These are phyloP conservation scores for Styela plicata DNA, from an alignment of 23 tunicate species.

Conservation along the genomic window DNA sequence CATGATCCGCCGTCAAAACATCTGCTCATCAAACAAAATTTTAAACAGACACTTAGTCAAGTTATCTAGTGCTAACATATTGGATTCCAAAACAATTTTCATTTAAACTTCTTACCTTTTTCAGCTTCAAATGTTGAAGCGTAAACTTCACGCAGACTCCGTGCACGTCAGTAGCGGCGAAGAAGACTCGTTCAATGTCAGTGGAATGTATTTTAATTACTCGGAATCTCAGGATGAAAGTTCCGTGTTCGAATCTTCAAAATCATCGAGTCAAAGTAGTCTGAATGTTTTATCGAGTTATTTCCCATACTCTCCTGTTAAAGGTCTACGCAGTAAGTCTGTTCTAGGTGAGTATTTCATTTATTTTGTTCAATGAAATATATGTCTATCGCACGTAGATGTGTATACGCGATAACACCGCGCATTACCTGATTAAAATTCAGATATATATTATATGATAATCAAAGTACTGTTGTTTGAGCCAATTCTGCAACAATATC, in stretches of 20 bases:
- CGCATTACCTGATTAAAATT: no score
- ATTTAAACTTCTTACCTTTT: no score
- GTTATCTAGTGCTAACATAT: no score
- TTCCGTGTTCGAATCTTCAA: neutral
- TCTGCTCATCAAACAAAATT: no score
- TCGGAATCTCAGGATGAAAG: conserved; percentile 1
- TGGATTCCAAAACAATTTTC: no score
- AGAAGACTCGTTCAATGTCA: conserved; percentile 4
- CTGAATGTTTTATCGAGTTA: conserved; percentile 38
- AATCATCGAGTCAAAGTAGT: neutral
- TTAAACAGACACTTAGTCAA: no score
- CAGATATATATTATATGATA: no score
- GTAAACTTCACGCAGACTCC: neutral
- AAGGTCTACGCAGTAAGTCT: conserved; percentile 27
- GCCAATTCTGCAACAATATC: no score
- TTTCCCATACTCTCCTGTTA: conserved; percentile 49
- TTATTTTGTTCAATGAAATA: neutral
- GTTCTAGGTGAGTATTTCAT: conserved; percentile 30
- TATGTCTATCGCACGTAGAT: no score
- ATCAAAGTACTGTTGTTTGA: no score
- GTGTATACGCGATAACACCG: no score
- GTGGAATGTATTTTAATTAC: conserved; percentile 68
- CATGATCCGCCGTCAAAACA: no score
- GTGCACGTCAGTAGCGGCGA: neutral
- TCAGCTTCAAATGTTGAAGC: neutral